These are phyloP conservation scores for Nymphalis c-album DNA, from an alignment of 2,888 invertebrate genomes.

Conservation along the genomic window DNA sequence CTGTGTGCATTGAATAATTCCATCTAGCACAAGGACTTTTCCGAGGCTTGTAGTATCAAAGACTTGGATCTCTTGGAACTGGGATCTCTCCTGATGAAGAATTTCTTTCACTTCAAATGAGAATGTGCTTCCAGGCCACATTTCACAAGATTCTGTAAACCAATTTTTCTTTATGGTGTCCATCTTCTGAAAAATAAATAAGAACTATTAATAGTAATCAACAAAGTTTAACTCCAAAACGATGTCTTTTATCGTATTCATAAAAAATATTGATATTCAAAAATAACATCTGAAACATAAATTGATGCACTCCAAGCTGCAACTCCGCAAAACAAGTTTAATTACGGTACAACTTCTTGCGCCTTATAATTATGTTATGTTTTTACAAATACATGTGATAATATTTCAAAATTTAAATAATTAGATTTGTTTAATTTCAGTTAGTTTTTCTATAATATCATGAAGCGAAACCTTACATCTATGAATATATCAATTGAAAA, in stretches of 20 bases:
- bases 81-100: conserved; percentile 88
- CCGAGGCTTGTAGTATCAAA: conserved; percentile 91
- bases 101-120: conserved; percentile 92
- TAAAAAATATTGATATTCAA: neutral
- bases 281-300: neutral
- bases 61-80: conserved; percentile 92
- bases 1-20: conserved; percentile 98
- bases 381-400: too few relatives aligned
- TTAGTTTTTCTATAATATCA: too few relatives aligned
- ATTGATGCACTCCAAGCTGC: neutral
- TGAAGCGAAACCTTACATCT: too few relatives aligned
- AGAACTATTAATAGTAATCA: neutral
- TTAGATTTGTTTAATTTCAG: too few relatives aligned
- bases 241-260: too few relatives aligned
- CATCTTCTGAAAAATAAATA: conserved; percentile 71
- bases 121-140: conserved; percentile 95
- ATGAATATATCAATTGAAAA: too few relatives aligned
- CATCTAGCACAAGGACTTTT: conserved; percentile 93
- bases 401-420: too few relatives aligned
- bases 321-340: conserved; percentile 2
- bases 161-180: conserved; percentile 89
- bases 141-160: conserved; percentile 95
- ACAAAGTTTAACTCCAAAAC: too few relatives aligned
- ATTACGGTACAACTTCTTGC: neutral
- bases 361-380: neutral